phyloP scores from a whole-genome alignment of 2,113 vertebrate species.

The Deroptyus accipitrinus region DNA sequence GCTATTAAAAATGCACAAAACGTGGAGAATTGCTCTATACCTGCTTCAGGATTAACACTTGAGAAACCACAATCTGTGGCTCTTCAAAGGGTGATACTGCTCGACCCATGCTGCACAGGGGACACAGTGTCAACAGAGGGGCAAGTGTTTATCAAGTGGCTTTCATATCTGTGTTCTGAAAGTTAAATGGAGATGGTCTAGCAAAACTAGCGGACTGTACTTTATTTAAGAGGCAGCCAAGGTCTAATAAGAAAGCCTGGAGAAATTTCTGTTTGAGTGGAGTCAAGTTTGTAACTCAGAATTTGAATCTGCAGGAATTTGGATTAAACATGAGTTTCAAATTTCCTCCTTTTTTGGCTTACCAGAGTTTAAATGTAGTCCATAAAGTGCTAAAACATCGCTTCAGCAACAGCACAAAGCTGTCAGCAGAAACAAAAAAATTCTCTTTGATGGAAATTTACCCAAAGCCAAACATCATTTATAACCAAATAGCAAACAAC shows the following conservation, averaged over 20 bases:
- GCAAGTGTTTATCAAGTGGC: not conserved
- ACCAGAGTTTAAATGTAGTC: not conserved
- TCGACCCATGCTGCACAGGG: not conserved
- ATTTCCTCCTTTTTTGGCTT: not conserved
- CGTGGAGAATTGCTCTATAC: not conserved
- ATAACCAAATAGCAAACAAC: not conserved
- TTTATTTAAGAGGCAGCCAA: not conserved
- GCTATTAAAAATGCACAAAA: not conserved
- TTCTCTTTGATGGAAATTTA: not conserved
- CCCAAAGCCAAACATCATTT: accelerated
- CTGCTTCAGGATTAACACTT: not conserved
- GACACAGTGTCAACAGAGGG: not conserved
- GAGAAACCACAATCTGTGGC: accelerated
- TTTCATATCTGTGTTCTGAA: not conserved
- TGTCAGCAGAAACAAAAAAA: not conserved
- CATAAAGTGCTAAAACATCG: not conserved
- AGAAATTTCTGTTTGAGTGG: not conserved
- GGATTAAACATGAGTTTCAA: not conserved
- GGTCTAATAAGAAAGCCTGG: not conserved
- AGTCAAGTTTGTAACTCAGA: not conserved
- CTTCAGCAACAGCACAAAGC: not conserved
- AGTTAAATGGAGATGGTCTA: not conserved
- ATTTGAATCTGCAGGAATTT: not conserved
- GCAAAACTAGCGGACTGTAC: not conserved
- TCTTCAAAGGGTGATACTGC: not conserved